Base-by-base conservation (phyloP, 2,797 vertebrate species). In the Acanthis flammea region DNA sequence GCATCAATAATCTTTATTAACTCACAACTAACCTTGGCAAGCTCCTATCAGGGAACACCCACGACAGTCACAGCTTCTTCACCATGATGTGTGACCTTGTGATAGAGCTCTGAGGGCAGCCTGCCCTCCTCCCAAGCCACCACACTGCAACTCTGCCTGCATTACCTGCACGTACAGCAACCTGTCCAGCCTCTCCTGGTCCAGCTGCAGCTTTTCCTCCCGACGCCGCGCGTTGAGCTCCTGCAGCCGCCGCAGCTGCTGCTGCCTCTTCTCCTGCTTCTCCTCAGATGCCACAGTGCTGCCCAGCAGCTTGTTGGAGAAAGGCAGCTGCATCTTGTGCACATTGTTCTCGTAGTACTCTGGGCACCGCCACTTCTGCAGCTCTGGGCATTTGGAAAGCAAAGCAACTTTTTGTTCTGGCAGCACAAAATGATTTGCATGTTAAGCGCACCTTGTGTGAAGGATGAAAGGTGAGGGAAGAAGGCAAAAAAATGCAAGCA, bases 291-390 rank as follows among this genome's bases (percentile, higher is more conserved):
- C 98, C 95, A 98, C 97, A 0, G 98, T 98, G 90, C 98, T 98
- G 4, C 99, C 98, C 1, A 98, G 98, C 51, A 98, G 98, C 70
- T 99, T 99, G 68, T 97, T 98, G 4, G 99, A 98, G 91, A 99
- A 99, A 1, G 99, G 99, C 68, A 99, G 98, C 97, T 99, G 99
- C 98, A 99, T 99, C 57, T 99, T 99, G 95, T 99, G 99, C 78
- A 99, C 98, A 2, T 99, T 98, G 74, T 96, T 96, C 96, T 99
- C 99, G 1, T 99, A 99, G 96, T 99, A 99, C 81, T 99, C 98
- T 1, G 98, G 98, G 72, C 98, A 99, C 58, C 98, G 97, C 99
- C 99, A 99, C 95, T 99, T 99, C 95, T 99, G 98, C 68, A 99
- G 97, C 96, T 99, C 99, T 99, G 77, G 30, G 28, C 11, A 35